Conservation (phyloP, 1,140 invertebrate genomes). For the Drosophila dunni region DNA sequence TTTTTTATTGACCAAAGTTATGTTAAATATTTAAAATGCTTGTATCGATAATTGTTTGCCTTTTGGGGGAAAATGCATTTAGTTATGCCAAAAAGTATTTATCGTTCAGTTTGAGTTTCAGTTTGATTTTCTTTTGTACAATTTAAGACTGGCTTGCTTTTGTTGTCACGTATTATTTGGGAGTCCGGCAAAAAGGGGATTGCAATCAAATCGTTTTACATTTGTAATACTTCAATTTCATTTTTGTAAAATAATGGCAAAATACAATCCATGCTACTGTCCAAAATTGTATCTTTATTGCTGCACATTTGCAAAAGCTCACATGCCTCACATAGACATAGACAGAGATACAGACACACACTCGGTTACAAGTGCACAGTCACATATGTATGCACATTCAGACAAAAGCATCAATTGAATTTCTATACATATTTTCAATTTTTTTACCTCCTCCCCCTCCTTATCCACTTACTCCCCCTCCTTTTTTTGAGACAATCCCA, state of each 20-base stretch:
- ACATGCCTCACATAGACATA: conserved; percentile 2
- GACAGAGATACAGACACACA: not conserved
- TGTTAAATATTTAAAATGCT: too few relatives aligned
- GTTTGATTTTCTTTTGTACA: conserved; percentile 12
- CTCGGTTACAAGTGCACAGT: not conserved
- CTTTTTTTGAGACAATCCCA: conserved; percentile 34
- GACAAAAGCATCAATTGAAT: conserved; percentile 66
- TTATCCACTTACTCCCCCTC: not conserved
- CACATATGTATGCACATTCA: conserved; percentile 14
- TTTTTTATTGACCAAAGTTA: too few relatives aligned
- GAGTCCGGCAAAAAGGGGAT: conserved; percentile 24
- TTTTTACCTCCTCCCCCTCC: conserved; percentile 10
- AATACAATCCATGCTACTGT: conserved; percentile 41
- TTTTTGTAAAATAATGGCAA: conserved; percentile 54
- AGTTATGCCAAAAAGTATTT: conserved; percentile 2
- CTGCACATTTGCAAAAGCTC: conserved; percentile 61
- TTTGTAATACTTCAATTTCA: conserved; percentile 70
- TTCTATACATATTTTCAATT: conserved; percentile 49
- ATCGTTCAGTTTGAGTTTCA: not conserved
- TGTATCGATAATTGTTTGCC: not conserved
- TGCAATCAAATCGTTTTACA: conserved; percentile 70
- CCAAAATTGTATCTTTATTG: conserved; percentile 73
- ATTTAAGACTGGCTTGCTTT: conserved; percentile 14
- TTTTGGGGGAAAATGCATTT: not conserved
- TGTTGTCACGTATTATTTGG: conserved; percentile 19